Evolutionary conservation across 2,888 invertebrate genomes (phyloP), one percentile per base, ranked within the genome.

Genomic region (Parascotia fuliginaria): DNA sequence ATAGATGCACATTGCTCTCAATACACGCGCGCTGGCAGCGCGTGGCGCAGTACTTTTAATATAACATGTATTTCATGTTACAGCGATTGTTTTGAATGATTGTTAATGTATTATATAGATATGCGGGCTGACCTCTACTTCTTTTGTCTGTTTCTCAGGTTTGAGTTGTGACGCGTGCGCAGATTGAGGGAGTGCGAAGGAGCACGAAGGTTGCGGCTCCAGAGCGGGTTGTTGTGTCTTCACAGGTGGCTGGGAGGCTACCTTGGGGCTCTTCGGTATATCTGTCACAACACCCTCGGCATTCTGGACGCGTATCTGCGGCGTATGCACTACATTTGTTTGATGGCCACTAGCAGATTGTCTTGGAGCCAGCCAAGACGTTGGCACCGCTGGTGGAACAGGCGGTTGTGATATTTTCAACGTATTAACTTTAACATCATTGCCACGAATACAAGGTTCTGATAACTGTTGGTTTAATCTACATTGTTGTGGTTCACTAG

Each of bases 111-210:
- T 43, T 55, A 43, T 52, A 70, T 56, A 42, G 61, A 62, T 65
- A 60, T 58, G 59, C 75, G 68, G 63, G 83, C 92, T 92, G 87
- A 92, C 92, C 92, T 92, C 92, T 60, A 89, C 89, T 87, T 92
- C 92, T 84, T 87, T 86, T 9, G 86, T 76, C 59, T 78, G 84
- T 65, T 77, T 78, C 48, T 86, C 84, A 42, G 86, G 86, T 76
- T 85, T 89, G 59, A 86, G 84, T 60, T 85, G 90, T 47, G 81
- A 65, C 49, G 73, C 59, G 42, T 75, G 70, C 54, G 65, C 70
- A 34, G 79, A 68, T 52, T 67, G 70, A 19, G 80, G 77, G 46
- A 81, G 76, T 46, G 67, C 79, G 69, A 80, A 89, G 14, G 92
- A 92, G 67, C 92, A 91, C 56, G 92, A 89, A 27, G 92, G 89